A percentile compares a stretch with the other conserved stretches of the same genome.
These are phyloP conservation scores for Listronotus bonariensis DNA, from an alignment of 1,140 invertebrate genomes.

Conservation along the genomic window DNA sequence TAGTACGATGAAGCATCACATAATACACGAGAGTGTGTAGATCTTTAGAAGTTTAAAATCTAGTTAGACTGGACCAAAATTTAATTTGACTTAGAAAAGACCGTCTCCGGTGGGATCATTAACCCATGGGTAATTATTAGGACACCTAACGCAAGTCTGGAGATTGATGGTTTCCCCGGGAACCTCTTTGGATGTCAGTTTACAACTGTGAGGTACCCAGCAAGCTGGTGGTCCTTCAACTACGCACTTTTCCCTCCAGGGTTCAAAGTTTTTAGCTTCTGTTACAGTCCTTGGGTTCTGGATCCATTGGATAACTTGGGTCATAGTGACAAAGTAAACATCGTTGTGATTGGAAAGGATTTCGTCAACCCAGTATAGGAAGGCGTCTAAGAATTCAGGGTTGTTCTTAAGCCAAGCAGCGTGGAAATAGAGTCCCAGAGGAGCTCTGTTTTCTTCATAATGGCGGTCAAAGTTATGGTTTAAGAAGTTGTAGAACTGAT, in stretches of 20 bases:
- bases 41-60: too few species aligned
- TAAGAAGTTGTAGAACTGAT: slow-evolving; percentile 95
- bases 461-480: slow-evolving; percentile 96
- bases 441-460: slow-evolving; percentile 92
- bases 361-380: slow-evolving; percentile 95
- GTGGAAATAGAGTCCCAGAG: slow-evolving; percentile 93
- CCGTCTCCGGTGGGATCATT: slow-evolving; percentile 92
- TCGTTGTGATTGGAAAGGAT: slow-evolving; percentile 85
- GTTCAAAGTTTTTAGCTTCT: slow-evolving; percentile 89
- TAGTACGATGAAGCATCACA: too few species aligned
- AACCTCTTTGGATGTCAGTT: slow-evolving; percentile 88
- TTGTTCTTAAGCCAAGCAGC: slow-evolving; percentile 95
- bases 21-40: too few species aligned
- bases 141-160: slow-evolving; percentile 90
- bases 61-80: too few species aligned
- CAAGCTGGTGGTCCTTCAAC: slow-evolving; percentile 79
- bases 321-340: slow-evolving; percentile 97
- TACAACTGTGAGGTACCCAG: slow-evolving; percentile 88
- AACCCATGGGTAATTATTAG: slow-evolving; percentile 92
- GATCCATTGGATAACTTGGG: slow-evolving; percentile 96
- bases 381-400: slow-evolving; percentile 89
- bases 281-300: slow-evolving; percentile 85
- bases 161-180: slow-evolving; percentile 91
- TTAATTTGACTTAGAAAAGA: slow-evolving; percentile 58
- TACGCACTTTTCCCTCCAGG: slow-evolving; percentile 91